Percentiles rank a stretch among this genome's conserved stretches.
Evolutionary conservation across 2,888 invertebrate genomes (phyloP).

Genomic region (Neoitamus cyanurus): DNA sequence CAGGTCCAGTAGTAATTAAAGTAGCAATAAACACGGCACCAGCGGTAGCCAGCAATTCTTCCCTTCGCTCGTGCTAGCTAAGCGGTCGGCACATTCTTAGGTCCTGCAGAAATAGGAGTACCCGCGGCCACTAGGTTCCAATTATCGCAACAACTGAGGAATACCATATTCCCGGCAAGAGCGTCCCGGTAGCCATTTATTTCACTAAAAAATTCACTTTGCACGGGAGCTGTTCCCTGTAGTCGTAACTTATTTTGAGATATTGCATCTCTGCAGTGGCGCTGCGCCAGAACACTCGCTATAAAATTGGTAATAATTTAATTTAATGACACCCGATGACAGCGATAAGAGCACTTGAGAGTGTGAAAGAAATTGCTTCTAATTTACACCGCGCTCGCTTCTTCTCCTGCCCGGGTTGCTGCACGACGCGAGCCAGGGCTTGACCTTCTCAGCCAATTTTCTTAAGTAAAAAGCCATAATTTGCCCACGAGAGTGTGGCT

Average conservation of each 20-base stretch:
- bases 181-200: constrained; percentile 16
- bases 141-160: constrained; percentile 25
- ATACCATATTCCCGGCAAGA: constrained; percentile 23
- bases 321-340: constrained; percentile 46
- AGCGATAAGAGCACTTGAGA: constrained; percentile 37
- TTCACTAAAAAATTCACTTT: constrained; percentile 27
- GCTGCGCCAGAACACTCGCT: background rate
- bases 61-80: background rate
- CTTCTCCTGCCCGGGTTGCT: background rate
- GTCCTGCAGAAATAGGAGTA: background rate
- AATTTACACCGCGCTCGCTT: constrained; percentile 8
- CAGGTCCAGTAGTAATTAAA: constrained; percentile 32
- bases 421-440: background rate
- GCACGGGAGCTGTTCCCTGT: constrained; percentile 24
- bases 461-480: constrained; percentile 34
- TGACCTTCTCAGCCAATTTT: constrained; percentile 31
- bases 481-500: background rate
- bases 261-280: constrained; percentile 37
- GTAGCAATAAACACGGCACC: constrained; percentile 36
- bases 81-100: background rate
- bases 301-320: constrained; percentile 45
- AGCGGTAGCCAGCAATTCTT: background rate
- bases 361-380: constrained; percentile 39
- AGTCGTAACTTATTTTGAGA: constrained; percentile 43
- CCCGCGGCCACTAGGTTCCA: background rate